Evolutionary conservation across 2,888 invertebrate species (phyloP), one percentile per base, ranked within the genome.

Genomic region (Lasius platythorax): DNA sequence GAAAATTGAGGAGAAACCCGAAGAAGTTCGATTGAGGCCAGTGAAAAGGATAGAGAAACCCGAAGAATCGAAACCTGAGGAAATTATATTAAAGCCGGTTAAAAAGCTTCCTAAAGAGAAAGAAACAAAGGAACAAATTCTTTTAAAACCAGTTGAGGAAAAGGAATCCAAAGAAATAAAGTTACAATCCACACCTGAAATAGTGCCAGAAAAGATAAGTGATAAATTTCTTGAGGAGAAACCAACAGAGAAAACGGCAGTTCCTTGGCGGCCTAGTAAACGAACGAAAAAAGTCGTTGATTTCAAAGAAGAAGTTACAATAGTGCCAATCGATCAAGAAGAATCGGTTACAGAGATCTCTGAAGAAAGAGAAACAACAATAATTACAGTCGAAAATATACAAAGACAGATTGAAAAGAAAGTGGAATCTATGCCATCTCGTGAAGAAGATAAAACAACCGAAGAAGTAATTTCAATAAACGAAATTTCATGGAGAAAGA

Each of bases 261-360:
- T 96, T 79, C 96, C 96, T 92, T 94, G 96, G 94, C 88, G 86
- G 6, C 92, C 91, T 28, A 90, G 87, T 18, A 92, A 91, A 53
- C 93, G 91, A 43, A 43, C 88, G 11, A 93, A 92, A 64, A 94
- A 94, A 75, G 91, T 92, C 0, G 94, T 94, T 46, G 94, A 94
- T 46, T 94, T 94, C 84, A 91, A 90, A 30, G 93, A 94, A 85
- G 93, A 93, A 82, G 93, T 94, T 1, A 94, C 93, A 9, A 85
- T 94, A n/a, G 93, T 94, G 30, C 93, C 94, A 0, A 92, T 94
- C 37, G 91, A 93, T 87, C 93, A 94, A 84, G 93, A 94, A 61
- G 91, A 93, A 95, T 88, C 87, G 18, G 88, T 92, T n/a, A 88
- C 90, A 5, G 93, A 93, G 88, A 61, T 92, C 3, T 93, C 94